Evolutionary conservation across 1,140 invertebrate species (phyloP).

Genomic region (Drosophila kohkoa): DNA sequence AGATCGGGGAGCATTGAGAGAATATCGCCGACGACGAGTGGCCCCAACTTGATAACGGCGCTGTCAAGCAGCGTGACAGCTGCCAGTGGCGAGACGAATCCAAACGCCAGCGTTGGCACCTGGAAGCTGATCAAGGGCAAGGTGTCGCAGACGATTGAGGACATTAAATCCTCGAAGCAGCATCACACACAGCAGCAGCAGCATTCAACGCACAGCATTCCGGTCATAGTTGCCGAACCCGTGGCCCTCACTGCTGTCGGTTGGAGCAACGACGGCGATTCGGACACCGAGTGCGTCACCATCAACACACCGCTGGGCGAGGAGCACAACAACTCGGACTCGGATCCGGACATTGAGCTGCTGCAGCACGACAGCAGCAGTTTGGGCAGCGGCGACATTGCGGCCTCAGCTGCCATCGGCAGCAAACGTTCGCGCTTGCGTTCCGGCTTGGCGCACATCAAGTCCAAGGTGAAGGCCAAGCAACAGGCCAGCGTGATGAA

Average conservation of each 20-base stretch:
- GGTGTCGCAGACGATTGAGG: constrained; percentile 82
- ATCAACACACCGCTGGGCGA: constrained; percentile 71
- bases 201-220: constrained; percentile 32
- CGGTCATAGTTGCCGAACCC: constrained; percentile 67
- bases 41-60: constrained; percentile 65
- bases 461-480: constrained; percentile 80
- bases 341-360: constrained; percentile 67
- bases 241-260: constrained; percentile 26
- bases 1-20: constrained; percentile 81
- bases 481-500: constrained; percentile 63
- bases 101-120: constrained; percentile 65
- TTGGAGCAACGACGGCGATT: constrained; percentile 72
- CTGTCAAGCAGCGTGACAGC: constrained; percentile 55
- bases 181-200: constrained; percentile 33
- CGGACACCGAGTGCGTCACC: constrained; percentile 71
- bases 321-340: constrained; percentile 74
- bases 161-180: constrained; percentile 84
- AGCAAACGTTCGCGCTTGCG: constrained; percentile 68
- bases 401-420: constrained; percentile 21
- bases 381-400: constrained; percentile 51
- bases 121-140: constrained; percentile 84
- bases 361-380: constrained; percentile 61
- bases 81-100: constrained; percentile 21
- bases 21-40: constrained; percentile 68
- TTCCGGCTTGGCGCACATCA: constrained; percentile 75